phyloP scores from a whole-genome alignment of 2,113 vertebrate species.

The Phrynosoma platyrhinos region DNA sequence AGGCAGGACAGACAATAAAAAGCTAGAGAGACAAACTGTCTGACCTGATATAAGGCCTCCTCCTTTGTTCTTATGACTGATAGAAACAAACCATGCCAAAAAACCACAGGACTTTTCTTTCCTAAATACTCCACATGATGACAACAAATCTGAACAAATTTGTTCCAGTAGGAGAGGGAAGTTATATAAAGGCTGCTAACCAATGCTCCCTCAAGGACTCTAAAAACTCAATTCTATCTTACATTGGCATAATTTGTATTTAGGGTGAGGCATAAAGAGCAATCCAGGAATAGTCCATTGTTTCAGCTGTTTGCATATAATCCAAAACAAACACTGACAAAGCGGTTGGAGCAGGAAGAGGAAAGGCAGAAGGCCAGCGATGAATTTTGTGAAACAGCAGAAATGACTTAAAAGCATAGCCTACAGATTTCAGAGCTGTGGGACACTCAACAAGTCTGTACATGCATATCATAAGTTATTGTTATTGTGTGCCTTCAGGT shows the following conservation, averaged over 20 bases:
- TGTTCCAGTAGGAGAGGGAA: not conserved
- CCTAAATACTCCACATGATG: not conserved
- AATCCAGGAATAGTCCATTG: conserved; percentile 50
- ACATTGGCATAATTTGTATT: conserved; percentile 18
- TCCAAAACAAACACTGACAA: conserved; percentile 26
- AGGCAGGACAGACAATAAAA: too few relatives aligned
- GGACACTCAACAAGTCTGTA: not conserved
- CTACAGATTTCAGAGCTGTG: not conserved
- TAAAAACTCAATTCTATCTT: not conserved
- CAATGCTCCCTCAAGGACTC: not conserved
- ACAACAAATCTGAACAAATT: not conserved
- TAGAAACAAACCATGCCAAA: not conserved
- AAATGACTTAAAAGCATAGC: not conserved
- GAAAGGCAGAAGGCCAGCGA: conserved; percentile 18
- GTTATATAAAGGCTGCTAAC: not conserved
- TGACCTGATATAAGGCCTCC: not conserved
- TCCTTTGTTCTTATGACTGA: not conserved
- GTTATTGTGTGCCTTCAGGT: too few relatives aligned
- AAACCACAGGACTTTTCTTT: not conserved
- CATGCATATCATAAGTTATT: not conserved
- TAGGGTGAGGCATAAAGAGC: conserved; percentile 45
- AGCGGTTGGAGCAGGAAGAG: not conserved
- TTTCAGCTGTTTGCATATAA: conserved; percentile 9
- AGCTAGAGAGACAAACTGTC: not conserved
- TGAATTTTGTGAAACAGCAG: not conserved